Percentiles rank a stretch among this genome's conserved stretches.
Conservation (phyloP, 2,113 vertebrate species). For the Sminthopsis crassicaudata region DNA sequence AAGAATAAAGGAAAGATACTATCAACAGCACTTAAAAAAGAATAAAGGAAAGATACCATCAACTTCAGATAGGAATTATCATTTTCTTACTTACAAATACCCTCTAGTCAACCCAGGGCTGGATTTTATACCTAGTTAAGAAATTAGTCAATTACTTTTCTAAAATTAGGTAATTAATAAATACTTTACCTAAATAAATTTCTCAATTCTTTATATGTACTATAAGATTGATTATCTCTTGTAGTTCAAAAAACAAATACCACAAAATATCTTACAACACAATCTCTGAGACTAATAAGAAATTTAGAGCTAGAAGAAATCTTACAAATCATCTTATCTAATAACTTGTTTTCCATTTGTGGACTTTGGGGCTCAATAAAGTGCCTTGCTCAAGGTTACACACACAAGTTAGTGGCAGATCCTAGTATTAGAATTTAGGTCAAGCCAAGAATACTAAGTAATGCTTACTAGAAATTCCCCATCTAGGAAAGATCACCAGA, state of each 20-base stretch:
- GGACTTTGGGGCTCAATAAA: neutral
- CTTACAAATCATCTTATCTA: neutral
- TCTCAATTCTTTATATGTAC: neutral
- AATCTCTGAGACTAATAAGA: neutral
- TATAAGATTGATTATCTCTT: neutral
- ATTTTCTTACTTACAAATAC: neutral
- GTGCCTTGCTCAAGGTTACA: neutral
- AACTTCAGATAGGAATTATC: neutral
- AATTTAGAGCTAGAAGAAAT: neutral
- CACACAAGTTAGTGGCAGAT: neutral
- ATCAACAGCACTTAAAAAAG: neutral
- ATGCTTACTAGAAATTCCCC: slow-evolving; percentile 47
- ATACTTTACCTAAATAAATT: neutral
- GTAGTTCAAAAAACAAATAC: neutral
- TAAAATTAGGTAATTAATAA: neutral
- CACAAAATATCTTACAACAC: neutral
- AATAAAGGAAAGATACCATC: neutral
- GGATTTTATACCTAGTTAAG: neutral
- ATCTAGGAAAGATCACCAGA: slow-evolving; percentile 25
- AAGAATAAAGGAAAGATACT: neutral
- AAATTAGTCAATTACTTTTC: neutral
- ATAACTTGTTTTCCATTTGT: neutral
- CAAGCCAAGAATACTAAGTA: slow-evolving; percentile 4
- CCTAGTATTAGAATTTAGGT: neutral
- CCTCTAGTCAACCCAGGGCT: neutral